phyloP scores from a whole-genome alignment of 1,140 invertebrate genomes.

The Danaus plexippus region DNA sequence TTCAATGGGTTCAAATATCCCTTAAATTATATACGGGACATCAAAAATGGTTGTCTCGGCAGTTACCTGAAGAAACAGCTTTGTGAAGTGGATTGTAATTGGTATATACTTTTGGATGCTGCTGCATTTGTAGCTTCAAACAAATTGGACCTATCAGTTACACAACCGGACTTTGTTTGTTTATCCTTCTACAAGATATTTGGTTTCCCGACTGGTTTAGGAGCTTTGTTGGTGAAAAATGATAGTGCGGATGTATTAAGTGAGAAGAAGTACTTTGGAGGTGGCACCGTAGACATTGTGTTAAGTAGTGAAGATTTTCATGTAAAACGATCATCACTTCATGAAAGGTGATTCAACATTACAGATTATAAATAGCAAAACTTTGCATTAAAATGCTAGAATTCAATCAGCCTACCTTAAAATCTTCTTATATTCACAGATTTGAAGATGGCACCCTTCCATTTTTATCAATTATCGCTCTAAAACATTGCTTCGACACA shows the following conservation, averaged over 20 bases:
- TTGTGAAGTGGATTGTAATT: conserved; percentile 68
- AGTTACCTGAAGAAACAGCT: conserved; percentile 44
- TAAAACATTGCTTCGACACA: conserved; percentile 86
- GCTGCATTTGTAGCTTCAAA: conserved; percentile 87
- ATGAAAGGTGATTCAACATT: conserved; percentile 76
- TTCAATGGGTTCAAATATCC: conserved; percentile 94
- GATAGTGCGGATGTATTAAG: conserved; percentile 74
- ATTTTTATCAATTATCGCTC: conserved; percentile 87
- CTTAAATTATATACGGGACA: conserved; percentile 78
- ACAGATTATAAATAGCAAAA: conserved; percentile 1
- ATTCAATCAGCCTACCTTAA: too few species aligned
- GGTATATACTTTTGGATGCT: conserved; percentile 90
- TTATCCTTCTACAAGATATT: conserved; percentile 99
- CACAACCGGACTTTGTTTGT: conserved; percentile 90
- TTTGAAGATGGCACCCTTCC: conserved; percentile 96
- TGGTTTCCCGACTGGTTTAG: conserved; percentile 95
- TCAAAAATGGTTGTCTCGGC: conserved; percentile 77
- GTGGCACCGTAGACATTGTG: conserved; percentile 90
- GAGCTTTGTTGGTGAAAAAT: conserved; percentile 88
- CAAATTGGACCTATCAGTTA: conserved; percentile 79
- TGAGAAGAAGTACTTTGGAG: conserved; percentile 89
- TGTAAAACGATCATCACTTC: conserved; percentile 76
- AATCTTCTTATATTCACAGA: conserved; percentile 68
- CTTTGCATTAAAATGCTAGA: too few species aligned
- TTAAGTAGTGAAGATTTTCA: conserved; percentile 80